A percentile compares a stretch with the other conserved stretches of the same genome.
Conservation (phyloP, 2,797 vertebrate genomes). For the Graptemys geographica region DNA sequence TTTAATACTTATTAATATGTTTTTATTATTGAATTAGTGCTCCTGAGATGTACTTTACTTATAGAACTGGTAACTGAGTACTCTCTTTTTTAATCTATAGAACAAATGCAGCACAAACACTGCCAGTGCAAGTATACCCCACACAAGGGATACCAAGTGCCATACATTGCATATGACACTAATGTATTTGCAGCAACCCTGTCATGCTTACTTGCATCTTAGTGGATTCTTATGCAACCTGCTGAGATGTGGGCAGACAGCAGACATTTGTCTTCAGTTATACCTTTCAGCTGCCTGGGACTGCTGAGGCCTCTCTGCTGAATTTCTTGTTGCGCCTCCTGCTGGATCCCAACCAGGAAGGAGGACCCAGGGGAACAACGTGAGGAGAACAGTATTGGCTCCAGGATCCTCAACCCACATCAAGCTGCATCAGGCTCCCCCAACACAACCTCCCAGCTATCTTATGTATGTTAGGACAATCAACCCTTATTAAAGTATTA, state of each 20-base stretch:
- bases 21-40: background rate
- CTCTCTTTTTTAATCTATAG: background rate
- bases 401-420: background rate
- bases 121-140: background rate
- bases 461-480: background rate
- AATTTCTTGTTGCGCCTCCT: background rate
- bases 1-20: background rate
- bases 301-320: background rate
- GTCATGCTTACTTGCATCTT: background rate
- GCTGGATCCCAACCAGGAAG: background rate
- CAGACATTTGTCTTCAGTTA: background rate
- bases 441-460: background rate
- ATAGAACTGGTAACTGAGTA: fast-evolving
- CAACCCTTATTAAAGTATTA: background rate
- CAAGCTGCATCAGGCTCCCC: background rate
- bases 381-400: background rate
- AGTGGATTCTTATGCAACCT: fast-evolving
- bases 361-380: background rate
- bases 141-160: background rate
- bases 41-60: background rate
- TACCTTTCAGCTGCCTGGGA: fast-evolving
- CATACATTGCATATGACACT: background rate
- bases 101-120: background rate
- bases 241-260: background rate
- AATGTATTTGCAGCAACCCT: background rate